Conservation (phyloP, 2,113 vertebrate genomes). For the Pogona vitticeps region DNA sequence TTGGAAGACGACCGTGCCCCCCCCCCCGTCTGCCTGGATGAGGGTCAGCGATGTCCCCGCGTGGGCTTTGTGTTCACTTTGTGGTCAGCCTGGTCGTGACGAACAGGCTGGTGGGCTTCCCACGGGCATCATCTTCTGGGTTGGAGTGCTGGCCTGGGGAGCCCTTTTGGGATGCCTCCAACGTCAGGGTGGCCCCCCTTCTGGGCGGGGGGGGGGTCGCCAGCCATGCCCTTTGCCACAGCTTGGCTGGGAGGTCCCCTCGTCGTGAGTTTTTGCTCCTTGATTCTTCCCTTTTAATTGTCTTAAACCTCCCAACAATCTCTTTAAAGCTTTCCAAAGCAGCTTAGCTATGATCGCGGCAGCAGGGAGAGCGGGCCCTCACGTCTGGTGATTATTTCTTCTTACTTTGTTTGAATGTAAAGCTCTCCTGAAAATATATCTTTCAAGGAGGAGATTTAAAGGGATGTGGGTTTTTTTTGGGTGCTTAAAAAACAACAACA, state of each 20-base stretch:
- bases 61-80: no score
- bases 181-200: background rate
- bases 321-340: constrained; percentile 35
- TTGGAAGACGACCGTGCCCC: no score
- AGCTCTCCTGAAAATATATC: background rate
- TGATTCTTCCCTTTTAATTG: constrained; percentile 34
- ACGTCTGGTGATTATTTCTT: background rate
- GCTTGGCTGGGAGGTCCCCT: background rate
- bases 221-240: background rate
- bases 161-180: background rate
- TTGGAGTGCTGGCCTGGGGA: no score
- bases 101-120: background rate
- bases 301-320: constrained; percentile 28
- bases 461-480: no score
- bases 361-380: background rate
- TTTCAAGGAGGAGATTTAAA: background rate
- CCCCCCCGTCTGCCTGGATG: no score
- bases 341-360: constrained; percentile 11
- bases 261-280: background rate
- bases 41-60: no score
- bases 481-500: no score
- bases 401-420: background rate
- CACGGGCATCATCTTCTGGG: background rate
- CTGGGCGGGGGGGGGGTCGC: background rate
- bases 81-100: no score